Percentiles rank a stretch among this genome's conserved stretches.
These are phyloP conservation scores for Romanogobio albipinnatus DNA, from an alignment of 2,113 vertebrate species.

Conservation along the genomic window DNA sequence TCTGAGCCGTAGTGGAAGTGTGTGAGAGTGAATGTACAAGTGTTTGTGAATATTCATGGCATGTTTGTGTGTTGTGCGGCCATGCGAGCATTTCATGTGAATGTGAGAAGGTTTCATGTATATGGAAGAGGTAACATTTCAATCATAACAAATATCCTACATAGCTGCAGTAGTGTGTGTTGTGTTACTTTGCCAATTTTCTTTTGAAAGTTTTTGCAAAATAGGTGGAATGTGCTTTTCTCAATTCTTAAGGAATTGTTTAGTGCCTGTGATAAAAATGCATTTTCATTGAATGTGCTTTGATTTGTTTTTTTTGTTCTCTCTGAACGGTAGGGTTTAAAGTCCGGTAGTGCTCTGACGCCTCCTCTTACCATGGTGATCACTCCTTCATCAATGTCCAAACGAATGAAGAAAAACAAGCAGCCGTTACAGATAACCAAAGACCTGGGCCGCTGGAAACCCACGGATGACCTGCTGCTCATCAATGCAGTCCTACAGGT, in stretches of 20 bases:
- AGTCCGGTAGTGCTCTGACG: conserved; percentile 79
- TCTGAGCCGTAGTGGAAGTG: too few species aligned
- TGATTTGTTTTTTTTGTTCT: neutral
- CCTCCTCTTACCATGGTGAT: conserved; percentile 82
- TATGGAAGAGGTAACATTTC: too few species aligned
- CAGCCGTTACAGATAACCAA: conserved; percentile 93
- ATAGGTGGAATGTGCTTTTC: neutral
- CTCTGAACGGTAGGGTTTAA: conserved; percentile 79
- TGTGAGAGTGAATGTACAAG: too few species aligned
- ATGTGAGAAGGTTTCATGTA: too few species aligned
- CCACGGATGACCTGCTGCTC: conserved; percentile 90
- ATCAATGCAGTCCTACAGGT: conserved; percentile 95
- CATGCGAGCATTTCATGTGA: too few species aligned
- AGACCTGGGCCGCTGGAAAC: conserved; percentile 94
- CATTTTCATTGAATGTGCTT: too few species aligned
- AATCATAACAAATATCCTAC: neutral
- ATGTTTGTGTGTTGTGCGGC: too few species aligned
- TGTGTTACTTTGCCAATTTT: neutral
- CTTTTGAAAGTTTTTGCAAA: too few species aligned
- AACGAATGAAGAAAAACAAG: conserved; percentile 94
- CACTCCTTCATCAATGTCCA: conserved; percentile 81
- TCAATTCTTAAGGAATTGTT: neutral
- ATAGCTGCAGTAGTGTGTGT: neutral
- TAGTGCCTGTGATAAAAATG: neutral
- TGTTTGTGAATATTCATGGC: too few species aligned